Conservation (phyloP, 2,888 invertebrate species). For the Amphipoea lucens region DNA sequence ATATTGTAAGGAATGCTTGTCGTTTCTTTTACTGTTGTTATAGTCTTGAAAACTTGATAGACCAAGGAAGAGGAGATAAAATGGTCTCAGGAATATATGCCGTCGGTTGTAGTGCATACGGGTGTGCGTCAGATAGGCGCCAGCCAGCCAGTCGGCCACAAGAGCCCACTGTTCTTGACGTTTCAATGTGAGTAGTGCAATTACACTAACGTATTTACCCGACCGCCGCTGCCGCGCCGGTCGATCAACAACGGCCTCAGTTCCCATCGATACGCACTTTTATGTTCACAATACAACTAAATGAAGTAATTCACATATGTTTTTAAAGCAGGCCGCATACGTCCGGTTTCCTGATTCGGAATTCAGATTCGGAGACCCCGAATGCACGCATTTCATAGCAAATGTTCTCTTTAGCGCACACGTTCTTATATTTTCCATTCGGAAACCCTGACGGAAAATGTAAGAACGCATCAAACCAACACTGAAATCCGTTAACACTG, state of each 20-base stretch:
- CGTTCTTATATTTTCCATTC: too few species aligned
- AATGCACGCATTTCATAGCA: too few species aligned
- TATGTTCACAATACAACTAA: conserved; percentile 50
- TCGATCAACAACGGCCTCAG: conserved; percentile 71
- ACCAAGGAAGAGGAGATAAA: conserved; percentile 25
- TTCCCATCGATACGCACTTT: conserved; percentile 49
- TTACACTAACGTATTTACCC: conserved; percentile 72
- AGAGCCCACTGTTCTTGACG: conserved; percentile 82
- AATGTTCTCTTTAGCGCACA: too few species aligned
- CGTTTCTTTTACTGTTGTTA: conserved; percentile 24
- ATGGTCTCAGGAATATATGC: conserved; percentile 47
- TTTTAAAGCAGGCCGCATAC: too few species aligned
- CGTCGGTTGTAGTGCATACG: conserved; percentile 53
- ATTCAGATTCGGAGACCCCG: too few species aligned
- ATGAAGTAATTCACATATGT: conserved; percentile 35
- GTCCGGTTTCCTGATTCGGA: too few species aligned
- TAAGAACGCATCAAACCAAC: too few species aligned
- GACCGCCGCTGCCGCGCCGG: conserved; percentile 63
- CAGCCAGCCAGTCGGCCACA: conserved; percentile 73
- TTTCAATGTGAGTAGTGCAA: conserved; percentile 76
- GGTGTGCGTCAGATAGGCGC: conserved; percentile 78
- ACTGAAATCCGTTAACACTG: too few species aligned
- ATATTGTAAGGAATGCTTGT: conserved; percentile 13
- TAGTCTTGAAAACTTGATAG: conserved; percentile 45
- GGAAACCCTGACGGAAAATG: too few species aligned